Percentiles rank a stretch among this genome's conserved stretches.
Conservation (phyloP, 2,888 invertebrate species). For the Eupithecia pulchellata region DNA sequence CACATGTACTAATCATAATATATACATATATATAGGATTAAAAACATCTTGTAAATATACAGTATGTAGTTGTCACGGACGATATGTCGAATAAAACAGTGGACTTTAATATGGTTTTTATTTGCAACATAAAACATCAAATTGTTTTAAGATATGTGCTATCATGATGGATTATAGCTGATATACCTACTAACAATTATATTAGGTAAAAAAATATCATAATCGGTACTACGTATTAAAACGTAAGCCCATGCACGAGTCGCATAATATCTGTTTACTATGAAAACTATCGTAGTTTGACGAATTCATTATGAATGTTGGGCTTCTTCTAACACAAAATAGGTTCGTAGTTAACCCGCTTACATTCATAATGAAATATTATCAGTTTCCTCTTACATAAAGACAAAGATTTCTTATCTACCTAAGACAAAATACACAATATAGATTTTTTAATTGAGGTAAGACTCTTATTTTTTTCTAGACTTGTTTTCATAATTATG, state of each 20-base stretch:
- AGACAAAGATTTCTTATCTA: background rate
- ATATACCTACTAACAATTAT: background rate
- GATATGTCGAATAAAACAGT: slow-evolving; percentile 28
- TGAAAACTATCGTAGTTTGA: too few species aligned
- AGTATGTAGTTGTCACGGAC: background rate
- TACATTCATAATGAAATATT: too few species aligned
- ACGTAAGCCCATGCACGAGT: background rate
- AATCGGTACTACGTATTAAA: background rate
- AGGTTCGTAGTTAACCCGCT: too few species aligned
- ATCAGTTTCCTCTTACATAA: background rate
- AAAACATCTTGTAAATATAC: background rate
- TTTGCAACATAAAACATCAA: slow-evolving; percentile 29
- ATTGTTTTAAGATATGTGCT: slow-evolving; percentile 4
- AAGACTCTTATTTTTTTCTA: background rate
- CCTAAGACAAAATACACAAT: background rate
- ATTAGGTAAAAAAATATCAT: background rate
- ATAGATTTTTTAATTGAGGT: background rate
- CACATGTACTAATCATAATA: background rate
- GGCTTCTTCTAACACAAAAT: too few species aligned
- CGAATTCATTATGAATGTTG: too few species aligned
- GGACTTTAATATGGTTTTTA: slow-evolving; percentile 13
- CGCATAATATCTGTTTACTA: background rate
- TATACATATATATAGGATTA: background rate
- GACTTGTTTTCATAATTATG: background rate
- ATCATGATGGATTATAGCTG: background rate